Evolutionary conservation across 2,113 vertebrate species (phyloP), one percentile per base, ranked within the genome.

Genomic region (Petrocephalus microphthalmus): DNA sequence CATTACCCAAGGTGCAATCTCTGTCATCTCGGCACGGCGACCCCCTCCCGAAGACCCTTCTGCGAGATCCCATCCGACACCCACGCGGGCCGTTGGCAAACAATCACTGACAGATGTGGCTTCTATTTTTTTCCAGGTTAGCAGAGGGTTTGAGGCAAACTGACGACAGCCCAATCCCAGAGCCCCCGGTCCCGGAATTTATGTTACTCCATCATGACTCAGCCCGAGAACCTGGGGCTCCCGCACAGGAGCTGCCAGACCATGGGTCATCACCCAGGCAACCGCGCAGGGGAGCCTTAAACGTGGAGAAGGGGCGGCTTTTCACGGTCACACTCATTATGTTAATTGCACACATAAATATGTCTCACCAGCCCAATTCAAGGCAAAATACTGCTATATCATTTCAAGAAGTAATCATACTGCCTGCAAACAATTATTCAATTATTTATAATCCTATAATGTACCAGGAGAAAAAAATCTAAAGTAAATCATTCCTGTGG

Each of bases 391-490:
- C n/a, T 85, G 33, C 1, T 19, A 51, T 85, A 33, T 42, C 37
- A 56, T 85, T 33, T 37, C 25, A 37, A 54, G 29, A 56, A 33
- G 2, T 33, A 54, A 53, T 56, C 84, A 85, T 20, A 56, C 25
- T 33, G 84, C 53, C 51, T 54, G 52, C 20, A 54, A 85, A n/a
- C 25, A 85, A 85, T 85, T 85, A 54, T 33, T 54, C 52, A 85
- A 85, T 85, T 85, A 85, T 85, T 85, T 33, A 85, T 54, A 85
- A 56, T 33, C 52, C 51, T 25, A 54, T 54, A 85, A 85, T 20
- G 54, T 54, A 85, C 29, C 15, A 33, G 71, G 71, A 29, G n/a
- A n/a, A 33, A 47, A 54, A 37, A 25, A 3, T 42, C 17, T 45
- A n/a, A 51, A 56, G 25, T 49, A 53, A 85, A 85, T 54, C 84